A percentile compares a stretch with the other conserved stretches of the same genome.
These are phyloP conservation scores for Heliconius himera DNA, from an alignment of 1,140 invertebrate species.

Conservation along the genomic window DNA sequence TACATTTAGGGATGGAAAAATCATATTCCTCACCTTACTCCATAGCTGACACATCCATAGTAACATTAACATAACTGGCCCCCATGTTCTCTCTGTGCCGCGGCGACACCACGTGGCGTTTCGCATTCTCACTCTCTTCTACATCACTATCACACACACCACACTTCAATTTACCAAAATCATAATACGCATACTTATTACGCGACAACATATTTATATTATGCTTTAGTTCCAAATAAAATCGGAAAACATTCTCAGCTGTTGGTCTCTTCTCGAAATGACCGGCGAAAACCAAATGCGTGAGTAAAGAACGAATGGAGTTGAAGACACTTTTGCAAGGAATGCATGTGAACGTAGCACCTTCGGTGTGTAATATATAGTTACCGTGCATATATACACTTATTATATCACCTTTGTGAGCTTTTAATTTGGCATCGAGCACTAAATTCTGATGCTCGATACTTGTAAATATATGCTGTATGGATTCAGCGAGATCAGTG, in stretches of 20 bases:
- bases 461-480: slow-evolving; percentile 59
- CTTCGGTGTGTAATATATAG: slow-evolving; percentile 67
- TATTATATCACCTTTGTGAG: slow-evolving; percentile 68
- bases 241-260: slow-evolving; percentile 67
- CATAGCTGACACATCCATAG: slow-evolving; percentile 59
- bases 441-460: slow-evolving; percentile 61
- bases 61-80: slow-evolving; percentile 70
- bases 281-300: slow-evolving; percentile 67
- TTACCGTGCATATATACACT: slow-evolving; percentile 74
- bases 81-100: slow-evolving; percentile 74
- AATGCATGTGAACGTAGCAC: slow-evolving; percentile 59
- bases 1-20: too few species aligned
- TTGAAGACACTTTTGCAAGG: slow-evolving; percentile 61
- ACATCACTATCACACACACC: slow-evolving; percentile 66
- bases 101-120: slow-evolving; percentile 65
- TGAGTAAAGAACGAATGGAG: slow-evolving; percentile 63
- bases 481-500: slow-evolving; percentile 46
- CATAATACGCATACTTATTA: slow-evolving; percentile 72
- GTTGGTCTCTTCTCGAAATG: slow-evolving; percentile 61
- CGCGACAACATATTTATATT: slow-evolving; percentile 71
- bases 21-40: slow-evolving; percentile 58
- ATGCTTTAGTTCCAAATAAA: slow-evolving; percentile 74
- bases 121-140: slow-evolving; percentile 67
- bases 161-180: slow-evolving; percentile 68
- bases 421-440: slow-evolving; percentile 47